Evolutionary conservation across 2,113 vertebrate genomes (phyloP).

Genomic region (Rostratula benghalensis): DNA sequence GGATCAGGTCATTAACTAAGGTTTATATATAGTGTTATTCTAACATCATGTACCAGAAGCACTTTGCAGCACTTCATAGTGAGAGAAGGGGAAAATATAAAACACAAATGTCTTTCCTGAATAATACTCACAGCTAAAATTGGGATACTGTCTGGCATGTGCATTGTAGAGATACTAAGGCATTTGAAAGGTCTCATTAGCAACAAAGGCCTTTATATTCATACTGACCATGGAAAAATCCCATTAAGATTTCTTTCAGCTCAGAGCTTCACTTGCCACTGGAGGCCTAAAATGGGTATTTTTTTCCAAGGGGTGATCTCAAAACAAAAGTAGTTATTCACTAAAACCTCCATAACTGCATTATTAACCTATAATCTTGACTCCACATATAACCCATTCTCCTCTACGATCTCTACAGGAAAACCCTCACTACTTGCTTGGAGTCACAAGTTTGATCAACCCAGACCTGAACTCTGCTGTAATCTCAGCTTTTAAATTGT

Average conservation of each 20-base stretch:
- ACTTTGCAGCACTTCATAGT: not conserved
- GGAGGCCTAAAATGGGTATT: not conserved
- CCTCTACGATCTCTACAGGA: not conserved
- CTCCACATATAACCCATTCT: rapidly evolving
- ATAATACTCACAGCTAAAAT: not conserved
- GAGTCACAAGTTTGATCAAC: not conserved
- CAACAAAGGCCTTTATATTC: not conserved
- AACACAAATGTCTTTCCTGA: not conserved
- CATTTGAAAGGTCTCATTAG: not conserved
- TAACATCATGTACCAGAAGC: not conserved
- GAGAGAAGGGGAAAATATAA: not conserved
- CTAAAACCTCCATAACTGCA: not conserved
- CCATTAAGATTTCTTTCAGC: not conserved
- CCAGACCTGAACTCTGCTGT: not conserved
- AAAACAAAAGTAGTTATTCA: not conserved
- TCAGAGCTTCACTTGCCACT: not conserved
- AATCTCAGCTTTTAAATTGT: not conserved
- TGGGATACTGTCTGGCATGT: not conserved
- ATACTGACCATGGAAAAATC: not conserved
- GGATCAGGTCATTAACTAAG: not conserved
- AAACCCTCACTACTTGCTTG: not conserved
- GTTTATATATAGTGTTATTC: not conserved
- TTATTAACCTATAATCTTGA: not conserved
- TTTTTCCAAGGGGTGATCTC: not conserved
- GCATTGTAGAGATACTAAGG: not conserved